A percentile compares a stretch with the other conserved stretches of the same genome.
Evolutionary conservation across 2,888 invertebrate genomes (phyloP).

Genomic region (Pantelozetes paolii): DNA sequence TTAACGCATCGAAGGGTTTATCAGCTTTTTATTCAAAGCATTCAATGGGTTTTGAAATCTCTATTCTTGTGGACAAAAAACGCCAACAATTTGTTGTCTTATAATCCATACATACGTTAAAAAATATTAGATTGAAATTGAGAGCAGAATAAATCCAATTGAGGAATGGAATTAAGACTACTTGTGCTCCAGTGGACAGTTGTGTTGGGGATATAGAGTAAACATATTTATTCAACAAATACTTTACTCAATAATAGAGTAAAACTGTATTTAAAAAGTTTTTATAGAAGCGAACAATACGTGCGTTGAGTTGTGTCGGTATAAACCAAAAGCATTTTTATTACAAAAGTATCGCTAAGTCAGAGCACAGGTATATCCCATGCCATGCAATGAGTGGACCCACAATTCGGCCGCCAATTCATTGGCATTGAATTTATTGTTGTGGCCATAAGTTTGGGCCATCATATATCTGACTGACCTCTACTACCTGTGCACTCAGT

Average conservation of each 20-base stretch:
- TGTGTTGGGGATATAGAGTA: not conserved
- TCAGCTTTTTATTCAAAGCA: conserved; percentile 16
- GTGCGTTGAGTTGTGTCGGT: conserved; percentile 30
- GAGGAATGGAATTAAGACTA: conserved; percentile 8
- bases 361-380: not conserved
- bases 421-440: conserved; percentile 24
- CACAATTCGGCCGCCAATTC: conserved; percentile 1
- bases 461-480: conserved; percentile 11
- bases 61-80: not conserved
- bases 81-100: not conserved
- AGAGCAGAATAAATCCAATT: conserved; percentile 9
- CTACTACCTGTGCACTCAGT: conserved; percentile 8
- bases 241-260: conserved; percentile 22
- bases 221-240: conserved; percentile 35
- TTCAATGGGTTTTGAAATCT: conserved; percentile 5
- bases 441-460: conserved; percentile 20
- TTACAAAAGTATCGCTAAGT: conserved; percentile 4
- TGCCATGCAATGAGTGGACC: conserved; percentile 4
- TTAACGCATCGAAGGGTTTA: conserved; percentile 26
- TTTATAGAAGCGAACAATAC: conserved; percentile 16
- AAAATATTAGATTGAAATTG: not conserved
- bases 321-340: conserved; percentile 13
- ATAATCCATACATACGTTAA: not conserved
- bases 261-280: conserved; percentile 34
- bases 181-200: no score